Conservation (phyloP, 2,797 vertebrate genomes). For the Melanotaenia parkinsoni region DNA sequence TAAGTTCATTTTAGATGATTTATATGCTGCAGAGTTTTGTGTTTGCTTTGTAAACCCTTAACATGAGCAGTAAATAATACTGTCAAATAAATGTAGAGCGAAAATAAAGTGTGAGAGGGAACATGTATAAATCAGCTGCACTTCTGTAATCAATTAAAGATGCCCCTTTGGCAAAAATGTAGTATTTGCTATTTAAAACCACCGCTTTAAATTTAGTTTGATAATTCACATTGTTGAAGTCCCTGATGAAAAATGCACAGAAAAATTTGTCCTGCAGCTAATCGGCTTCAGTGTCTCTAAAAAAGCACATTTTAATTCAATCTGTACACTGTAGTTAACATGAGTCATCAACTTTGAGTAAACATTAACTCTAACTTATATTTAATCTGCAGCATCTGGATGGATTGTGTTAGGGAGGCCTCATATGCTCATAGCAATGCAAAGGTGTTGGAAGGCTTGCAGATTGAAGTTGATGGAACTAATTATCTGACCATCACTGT, state of each 20-base stretch:
- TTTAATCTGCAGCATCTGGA: slow-evolving; percentile 33
- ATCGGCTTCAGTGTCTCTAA: slow-evolving; percentile 1
- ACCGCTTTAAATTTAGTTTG: not conserved
- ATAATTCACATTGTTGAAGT: not conserved
- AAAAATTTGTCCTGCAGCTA: slow-evolving; percentile 5
- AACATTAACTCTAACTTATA: slow-evolving; percentile 21
- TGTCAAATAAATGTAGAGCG: not conserved
- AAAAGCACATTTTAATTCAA: slow-evolving; percentile 9
- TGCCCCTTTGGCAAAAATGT: not conserved
- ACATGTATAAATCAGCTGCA: not conserved
- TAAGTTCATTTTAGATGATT: not conserved
- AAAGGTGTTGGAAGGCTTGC: slow-evolving; percentile 35
- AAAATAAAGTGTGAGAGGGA: not conserved
- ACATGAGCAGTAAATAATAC: not conserved
- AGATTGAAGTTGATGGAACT: slow-evolving; percentile 45
- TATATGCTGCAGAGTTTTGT: not conserved
- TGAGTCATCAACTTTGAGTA: slow-evolving; percentile 7
- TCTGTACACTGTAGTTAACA: slow-evolving; percentile 1
- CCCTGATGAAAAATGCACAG: slow-evolving; percentile 2
- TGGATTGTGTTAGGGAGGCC: slow-evolving; percentile 16
- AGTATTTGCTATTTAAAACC: not conserved
- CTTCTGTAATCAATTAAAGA: slow-evolving; percentile 6
- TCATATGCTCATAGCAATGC: slow-evolving; percentile 10
- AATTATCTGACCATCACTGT: slow-evolving; percentile 63
- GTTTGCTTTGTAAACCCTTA: not conserved